Conservation (phyloP, 2,113 vertebrate genomes). For the Laticauda colubrina region DNA sequence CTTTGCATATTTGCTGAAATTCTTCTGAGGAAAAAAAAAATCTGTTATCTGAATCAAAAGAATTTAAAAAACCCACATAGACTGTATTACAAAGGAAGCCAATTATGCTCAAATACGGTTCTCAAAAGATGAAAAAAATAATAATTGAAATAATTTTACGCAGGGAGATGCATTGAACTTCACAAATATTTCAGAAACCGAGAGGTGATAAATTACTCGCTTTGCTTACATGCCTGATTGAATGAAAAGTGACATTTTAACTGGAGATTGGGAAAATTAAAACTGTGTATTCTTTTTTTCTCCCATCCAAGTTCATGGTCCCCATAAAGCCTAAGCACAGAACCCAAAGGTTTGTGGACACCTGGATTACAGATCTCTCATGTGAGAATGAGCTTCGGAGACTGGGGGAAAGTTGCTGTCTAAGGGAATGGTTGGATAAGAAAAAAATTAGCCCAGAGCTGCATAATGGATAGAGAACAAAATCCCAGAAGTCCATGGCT, state of each 20-base stretch:
- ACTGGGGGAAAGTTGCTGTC: too few species aligned
- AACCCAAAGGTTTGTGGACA: not conserved
- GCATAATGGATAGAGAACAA: not conserved
- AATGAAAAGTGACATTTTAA: not conserved
- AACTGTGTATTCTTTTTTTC: not conserved
- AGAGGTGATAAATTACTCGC: not conserved
- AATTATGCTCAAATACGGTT: not conserved
- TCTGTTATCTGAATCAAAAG: not conserved
- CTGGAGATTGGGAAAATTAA: not conserved
- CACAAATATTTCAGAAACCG: not conserved
- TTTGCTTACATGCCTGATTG: not conserved
- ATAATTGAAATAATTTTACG: not conserved
- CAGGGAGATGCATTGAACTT: not conserved
- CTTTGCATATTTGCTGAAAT: not conserved
- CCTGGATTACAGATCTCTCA: not conserved
- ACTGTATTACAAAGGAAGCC: not conserved
- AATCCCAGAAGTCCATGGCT: not conserved
- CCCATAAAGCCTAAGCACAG: not conserved
- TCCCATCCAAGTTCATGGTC: not conserved
- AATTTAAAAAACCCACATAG: not conserved
- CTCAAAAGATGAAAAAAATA: not conserved
- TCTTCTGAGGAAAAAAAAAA: not conserved
- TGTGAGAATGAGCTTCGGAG: too few species aligned
- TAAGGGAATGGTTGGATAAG: not conserved
- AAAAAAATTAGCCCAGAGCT: not conserved